Evolutionary conservation across 2,888 invertebrate genomes (phyloP).

Genomic region (Apamea sordens): DNA sequence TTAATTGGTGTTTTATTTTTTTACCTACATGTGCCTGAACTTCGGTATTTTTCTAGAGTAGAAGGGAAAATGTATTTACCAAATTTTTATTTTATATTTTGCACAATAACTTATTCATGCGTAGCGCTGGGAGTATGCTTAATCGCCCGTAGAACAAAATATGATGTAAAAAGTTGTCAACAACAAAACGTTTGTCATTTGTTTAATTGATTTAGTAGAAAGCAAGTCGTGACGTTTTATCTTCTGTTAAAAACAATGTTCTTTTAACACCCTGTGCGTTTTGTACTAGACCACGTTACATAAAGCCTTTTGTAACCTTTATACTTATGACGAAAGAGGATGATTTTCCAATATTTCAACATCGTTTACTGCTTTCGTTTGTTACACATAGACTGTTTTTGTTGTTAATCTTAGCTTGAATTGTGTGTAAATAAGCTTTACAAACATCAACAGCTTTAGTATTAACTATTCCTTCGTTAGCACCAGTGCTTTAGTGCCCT

Average conservation of each 20-base stretch:
- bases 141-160: background rate
- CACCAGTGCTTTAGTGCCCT: conserved; percentile 3
- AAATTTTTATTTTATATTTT: background rate
- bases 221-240: conserved; percentile 6
- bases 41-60: background rate
- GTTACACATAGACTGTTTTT: conserved; percentile 11
- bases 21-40: conserved; percentile 45
- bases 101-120: background rate
- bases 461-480: conserved; percentile 1
- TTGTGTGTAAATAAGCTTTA: conserved; percentile 2
- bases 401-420: conserved; percentile 10
- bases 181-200: background rate
- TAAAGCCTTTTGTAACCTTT: background rate
- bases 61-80: background rate
- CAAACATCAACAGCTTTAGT: background rate
- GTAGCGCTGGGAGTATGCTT: background rate
- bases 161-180: background rate
- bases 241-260: background rate
- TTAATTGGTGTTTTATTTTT: conserved; percentile 66
- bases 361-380: background rate
- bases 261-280: background rate
- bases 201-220: background rate
- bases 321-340: conserved; percentile 7
- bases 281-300: background rate
- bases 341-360: conserved; percentile 8